A percentile compares a stretch with the other conserved stretches of the same genome.
phyloP scores from a whole-genome alignment of 1,140 invertebrate species.

The Zaprionus tsacasi region DNA sequence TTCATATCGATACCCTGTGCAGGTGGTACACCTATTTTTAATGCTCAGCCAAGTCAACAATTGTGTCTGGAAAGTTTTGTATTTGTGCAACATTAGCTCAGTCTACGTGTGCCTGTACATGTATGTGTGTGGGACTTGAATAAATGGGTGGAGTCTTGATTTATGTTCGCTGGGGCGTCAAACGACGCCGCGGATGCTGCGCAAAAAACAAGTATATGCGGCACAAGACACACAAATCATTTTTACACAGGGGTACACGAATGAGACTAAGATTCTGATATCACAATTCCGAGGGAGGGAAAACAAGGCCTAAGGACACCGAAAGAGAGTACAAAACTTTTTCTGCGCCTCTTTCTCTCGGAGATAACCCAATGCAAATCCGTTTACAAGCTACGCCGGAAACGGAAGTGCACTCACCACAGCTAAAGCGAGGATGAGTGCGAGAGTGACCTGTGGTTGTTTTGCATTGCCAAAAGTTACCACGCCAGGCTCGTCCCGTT shows the following conservation, averaged over 20 bases:
- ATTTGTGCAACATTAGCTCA: conserved; percentile 4
- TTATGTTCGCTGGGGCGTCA: conserved; percentile 42
- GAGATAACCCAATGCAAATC: conserved; percentile 48
- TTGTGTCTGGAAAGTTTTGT: conserved; percentile 30
- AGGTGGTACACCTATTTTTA: conserved; percentile 24
- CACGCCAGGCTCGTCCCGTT: background rate
- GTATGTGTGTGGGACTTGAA: conserved; percentile 8
- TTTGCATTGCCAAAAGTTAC: conserved; percentile 13
- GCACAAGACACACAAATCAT: conserved; percentile 58
- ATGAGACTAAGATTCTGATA: conserved; percentile 12
- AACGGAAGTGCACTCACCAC: conserved; percentile 56
- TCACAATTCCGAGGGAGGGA: background rate
- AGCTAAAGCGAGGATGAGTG: background rate
- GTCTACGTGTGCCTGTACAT: conserved; percentile 1
- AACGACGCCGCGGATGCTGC: conserved; percentile 26
- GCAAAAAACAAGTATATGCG: conserved; percentile 35
- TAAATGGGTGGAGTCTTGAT: conserved; percentile 42
- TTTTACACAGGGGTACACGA: conserved; percentile 14
- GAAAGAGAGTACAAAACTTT: conserved; percentile 6
- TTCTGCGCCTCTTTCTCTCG: background rate
- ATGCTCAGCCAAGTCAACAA: conserved; percentile 5
- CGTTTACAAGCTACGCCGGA: conserved; percentile 43
- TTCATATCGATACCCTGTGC: background rate
- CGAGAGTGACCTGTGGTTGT: conserved; percentile 10
- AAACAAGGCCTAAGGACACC: conserved; percentile 41